Conservation (phyloP, 2,113 vertebrate species). For the Microcebus murinus region DNA sequence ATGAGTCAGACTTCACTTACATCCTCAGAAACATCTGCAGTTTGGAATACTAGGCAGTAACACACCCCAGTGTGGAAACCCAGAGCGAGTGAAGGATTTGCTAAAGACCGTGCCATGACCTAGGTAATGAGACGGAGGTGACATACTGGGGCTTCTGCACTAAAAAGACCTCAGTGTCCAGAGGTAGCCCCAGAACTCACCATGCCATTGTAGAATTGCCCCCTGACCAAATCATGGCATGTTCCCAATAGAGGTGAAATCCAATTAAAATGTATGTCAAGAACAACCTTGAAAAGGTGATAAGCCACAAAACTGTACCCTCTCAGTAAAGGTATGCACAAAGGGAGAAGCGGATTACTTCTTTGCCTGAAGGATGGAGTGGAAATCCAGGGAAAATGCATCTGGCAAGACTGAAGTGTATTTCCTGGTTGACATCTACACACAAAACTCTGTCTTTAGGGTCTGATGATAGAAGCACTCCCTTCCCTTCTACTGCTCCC, state of each 20-base stretch:
- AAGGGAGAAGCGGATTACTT: neutral
- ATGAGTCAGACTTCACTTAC: constrained; percentile 68
- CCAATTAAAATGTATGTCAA: constrained; percentile 14
- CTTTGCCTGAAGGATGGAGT: neutral
- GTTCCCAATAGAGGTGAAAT: neutral
- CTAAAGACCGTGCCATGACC: constrained; percentile 3
- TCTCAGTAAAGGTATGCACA: neutral
- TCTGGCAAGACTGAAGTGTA: neutral
- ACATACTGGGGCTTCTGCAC: neutral
- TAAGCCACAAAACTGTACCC: neutral
- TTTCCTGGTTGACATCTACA: neutral
- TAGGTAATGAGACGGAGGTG: neutral
- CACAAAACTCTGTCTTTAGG: neutral
- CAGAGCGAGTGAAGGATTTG: constrained; percentile 28
- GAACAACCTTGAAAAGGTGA: neutral
- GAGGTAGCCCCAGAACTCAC: neutral
- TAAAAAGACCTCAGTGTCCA: neutral
- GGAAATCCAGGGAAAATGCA: neutral
- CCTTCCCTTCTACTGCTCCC: neutral
- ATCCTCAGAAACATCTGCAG: constrained; percentile 57
- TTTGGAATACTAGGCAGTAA: constrained; percentile 48
- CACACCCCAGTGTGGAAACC: constrained; percentile 9
- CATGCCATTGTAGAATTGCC: neutral
- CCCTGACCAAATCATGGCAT: neutral
- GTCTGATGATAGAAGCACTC: neutral